Percentiles rank a stretch among this genome's conserved stretches.
phyloP scores from a whole-genome alignment of 2,113 vertebrate species.

The Corvus hawaiiensis region DNA sequence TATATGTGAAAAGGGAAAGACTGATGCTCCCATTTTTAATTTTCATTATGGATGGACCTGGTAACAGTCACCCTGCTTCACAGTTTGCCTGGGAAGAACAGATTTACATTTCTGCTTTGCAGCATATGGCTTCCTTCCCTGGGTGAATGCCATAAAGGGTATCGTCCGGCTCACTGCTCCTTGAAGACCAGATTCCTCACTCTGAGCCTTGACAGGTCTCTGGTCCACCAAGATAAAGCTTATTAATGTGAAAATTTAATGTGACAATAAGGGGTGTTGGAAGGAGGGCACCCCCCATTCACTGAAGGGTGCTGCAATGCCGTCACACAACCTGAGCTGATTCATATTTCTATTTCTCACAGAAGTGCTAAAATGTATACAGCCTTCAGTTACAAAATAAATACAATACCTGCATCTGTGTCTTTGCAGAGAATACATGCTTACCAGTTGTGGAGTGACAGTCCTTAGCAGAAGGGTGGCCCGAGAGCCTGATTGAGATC shows the following conservation, averaged over 20 bases:
- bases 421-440: background rate
- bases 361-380: background rate
- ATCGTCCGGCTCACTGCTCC: background rate
- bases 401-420: background rate
- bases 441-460: background rate
- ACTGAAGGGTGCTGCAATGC: background rate
- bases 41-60: slow-evolving; percentile 1
- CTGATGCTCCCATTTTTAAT: background rate
- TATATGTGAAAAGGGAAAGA: background rate
- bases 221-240: background rate
- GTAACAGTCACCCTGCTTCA: background rate
- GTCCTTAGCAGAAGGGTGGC: background rate
- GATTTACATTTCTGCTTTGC: slow-evolving; percentile 41
- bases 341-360: background rate
- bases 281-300: background rate
- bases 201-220: background rate
- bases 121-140: background rate
- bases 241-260: background rate
- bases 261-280: background rate
- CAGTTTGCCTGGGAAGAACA: background rate
- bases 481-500: background rate
- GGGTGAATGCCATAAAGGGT: background rate
- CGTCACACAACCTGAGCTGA: background rate
- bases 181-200: background rate
- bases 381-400: background rate